These are phyloP conservation scores for Lepisosteus osseus DNA, from an alignment of 2,113 vertebrate species.

Conservation along the genomic window DNA sequence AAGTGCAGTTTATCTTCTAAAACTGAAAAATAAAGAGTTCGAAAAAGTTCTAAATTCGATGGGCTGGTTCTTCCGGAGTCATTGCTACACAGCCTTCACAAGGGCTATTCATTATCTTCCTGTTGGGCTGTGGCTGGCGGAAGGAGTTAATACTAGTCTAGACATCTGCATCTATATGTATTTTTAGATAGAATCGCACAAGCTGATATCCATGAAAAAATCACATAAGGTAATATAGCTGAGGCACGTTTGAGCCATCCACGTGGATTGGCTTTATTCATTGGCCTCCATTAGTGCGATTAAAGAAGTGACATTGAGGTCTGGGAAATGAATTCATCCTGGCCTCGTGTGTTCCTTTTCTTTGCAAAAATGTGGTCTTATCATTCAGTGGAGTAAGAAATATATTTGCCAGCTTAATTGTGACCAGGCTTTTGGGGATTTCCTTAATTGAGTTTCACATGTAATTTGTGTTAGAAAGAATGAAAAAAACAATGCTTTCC, in stretches of 20 bases:
- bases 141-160: constrained; percentile 1
- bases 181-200: background rate
- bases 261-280: constrained; percentile 19
- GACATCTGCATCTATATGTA: background rate
- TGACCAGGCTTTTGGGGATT: background rate
- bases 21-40: too few relatives aligned
- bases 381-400: background rate
- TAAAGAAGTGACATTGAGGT: constrained; percentile 15
- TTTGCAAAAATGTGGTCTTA: background rate
- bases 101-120: too few relatives aligned
- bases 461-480: too few relatives aligned
- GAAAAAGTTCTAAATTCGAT: too few relatives aligned
- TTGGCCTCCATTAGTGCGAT: constrained; percentile 15
- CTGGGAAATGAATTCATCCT: constrained; percentile 17
- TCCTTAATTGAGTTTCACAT: too few relatives aligned
- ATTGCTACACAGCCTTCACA: too few relatives aligned
- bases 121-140: too few relatives aligned
- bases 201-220: background rate
- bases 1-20: too few relatives aligned
- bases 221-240: background rate
- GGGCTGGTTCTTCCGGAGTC: too few relatives aligned
- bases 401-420: background rate
- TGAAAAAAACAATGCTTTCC: too few relatives aligned
- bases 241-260: constrained; percentile 6
- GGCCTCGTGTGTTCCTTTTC: constrained; percentile 10